Base-by-base conservation (phyloP, 2,113 vertebrate species). In the Vulpes vulpes region DNA sequence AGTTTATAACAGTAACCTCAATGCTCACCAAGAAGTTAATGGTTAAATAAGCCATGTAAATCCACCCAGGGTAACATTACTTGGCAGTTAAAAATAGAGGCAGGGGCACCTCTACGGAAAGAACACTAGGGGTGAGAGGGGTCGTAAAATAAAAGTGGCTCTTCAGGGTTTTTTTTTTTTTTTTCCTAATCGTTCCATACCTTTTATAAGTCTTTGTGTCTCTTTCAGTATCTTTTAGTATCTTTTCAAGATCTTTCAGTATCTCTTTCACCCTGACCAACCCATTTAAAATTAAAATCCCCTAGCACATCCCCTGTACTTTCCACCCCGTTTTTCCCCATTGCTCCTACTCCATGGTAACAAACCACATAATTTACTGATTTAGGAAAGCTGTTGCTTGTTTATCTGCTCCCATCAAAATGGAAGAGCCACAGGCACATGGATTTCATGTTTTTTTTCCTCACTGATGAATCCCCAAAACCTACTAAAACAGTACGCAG, bases 41-140 rank as follows among this genome's bases (percentile, higher is more conserved):
- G 62, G n/a, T 76, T 95, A 92, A 81, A 89, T 69, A 86, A 94
- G 67, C n/a, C 35, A 82, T 55, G 81, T 86, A 49, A n/a, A 83
- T 35, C 23, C 20, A 87, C 27, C 23, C 49, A 51, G 6, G 23
- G 32, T 38, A 79, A 81, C n/a, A 83, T 11, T 43, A 30, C 1
- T 8, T 2, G 22, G 22, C 27, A 88, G 35, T 59, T 83, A 79
- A 89, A 94, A 89, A 59, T 25, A 73, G 25, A 89, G 51, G n/a
- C 32, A 91, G 27, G 43, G 43, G 43, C 27, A 93, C 20, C 23
- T 85, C 59, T 71, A 11, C 32, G n/a, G 38, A 78, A 89, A 73
- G 20, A 95, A 79, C 67, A 62, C 20, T 43, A 67, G 12, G 6
- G 38, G 67, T 5, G 0, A 82, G 30, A 30, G 1, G 1, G 32